Percentiles rank a stretch among this genome's conserved stretches.
Evolutionary conservation across 1,140 invertebrate species (phyloP).

Genomic region (Galendromus occidentalis): DNA sequence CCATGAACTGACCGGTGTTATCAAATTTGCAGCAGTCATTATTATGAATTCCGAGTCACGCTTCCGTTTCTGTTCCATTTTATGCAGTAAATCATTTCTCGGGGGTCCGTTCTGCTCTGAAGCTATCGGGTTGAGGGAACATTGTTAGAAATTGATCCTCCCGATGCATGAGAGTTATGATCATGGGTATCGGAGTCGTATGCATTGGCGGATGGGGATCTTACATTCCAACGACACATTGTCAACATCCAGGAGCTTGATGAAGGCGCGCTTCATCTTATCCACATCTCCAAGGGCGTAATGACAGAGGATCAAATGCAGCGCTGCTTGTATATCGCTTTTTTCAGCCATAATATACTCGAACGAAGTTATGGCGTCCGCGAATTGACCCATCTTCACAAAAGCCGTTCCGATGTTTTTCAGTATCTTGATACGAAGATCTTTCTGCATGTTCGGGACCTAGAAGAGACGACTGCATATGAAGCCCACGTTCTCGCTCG

Average conservation of each 20-base stretch:
- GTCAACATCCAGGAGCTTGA: slow-evolving; percentile 62
- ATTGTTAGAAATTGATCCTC: not conserved
- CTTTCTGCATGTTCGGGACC: slow-evolving; percentile 11
- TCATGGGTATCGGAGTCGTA: too few species aligned
- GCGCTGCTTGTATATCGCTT: slow-evolving; percentile 39
- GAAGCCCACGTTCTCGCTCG: too few species aligned
- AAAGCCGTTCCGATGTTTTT: slow-evolving; percentile 93
- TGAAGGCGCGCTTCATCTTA: slow-evolving; percentile 80
- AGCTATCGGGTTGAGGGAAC: not conserved
- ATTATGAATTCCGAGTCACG: slow-evolving; percentile 62
- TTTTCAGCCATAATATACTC: slow-evolving; percentile 94
- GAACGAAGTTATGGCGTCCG: slow-evolving; percentile 83
- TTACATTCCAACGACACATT: slow-evolving; percentile 18
- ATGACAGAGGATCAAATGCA: slow-evolving; percentile 80
- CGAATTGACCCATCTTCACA: slow-evolving; percentile 84
- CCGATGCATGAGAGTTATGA: too few species aligned
- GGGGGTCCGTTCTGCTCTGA: not conserved
- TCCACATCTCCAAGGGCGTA: slow-evolving; percentile 79
- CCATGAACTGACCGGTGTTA: slow-evolving; percentile 46
- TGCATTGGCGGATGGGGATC: not conserved
- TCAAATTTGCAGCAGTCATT: slow-evolving; percentile 71
- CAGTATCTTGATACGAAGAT: slow-evolving; percentile 74
- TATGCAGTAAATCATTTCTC: not conserved
- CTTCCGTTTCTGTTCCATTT: slow-evolving; percentile 28
- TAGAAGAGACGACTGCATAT: too few species aligned